A percentile compares a stretch with the other conserved stretches of the same genome.
Evolutionary conservation across 2,113 vertebrate genomes (phyloP).

Genomic region (Cygnus buccinator): DNA sequence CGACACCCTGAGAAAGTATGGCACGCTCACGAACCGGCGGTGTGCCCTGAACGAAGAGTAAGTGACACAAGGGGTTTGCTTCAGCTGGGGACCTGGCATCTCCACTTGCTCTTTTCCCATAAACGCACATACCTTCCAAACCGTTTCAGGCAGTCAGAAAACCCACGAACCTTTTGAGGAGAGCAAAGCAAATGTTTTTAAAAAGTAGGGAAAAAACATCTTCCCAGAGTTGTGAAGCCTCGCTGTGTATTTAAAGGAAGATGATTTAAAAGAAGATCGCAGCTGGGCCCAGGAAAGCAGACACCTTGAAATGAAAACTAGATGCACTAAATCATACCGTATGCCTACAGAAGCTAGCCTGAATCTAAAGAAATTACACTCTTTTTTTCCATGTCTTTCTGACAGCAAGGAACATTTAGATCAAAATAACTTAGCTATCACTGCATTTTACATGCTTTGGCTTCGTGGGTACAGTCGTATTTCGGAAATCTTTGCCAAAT

Average conservation of each 20-base stretch:
- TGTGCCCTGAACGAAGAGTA: slow-evolving; percentile 97
- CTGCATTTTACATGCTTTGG: neutral
- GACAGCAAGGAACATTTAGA: neutral
- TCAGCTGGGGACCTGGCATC: neutral
- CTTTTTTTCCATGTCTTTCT: neutral
- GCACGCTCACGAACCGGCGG: slow-evolving; percentile 90
- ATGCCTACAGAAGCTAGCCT: neutral
- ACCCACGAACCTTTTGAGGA: neutral
- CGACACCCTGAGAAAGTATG: slow-evolving; percentile 86
- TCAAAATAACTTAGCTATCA: neutral
- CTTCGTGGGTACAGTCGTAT: neutral
- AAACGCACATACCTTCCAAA: neutral
- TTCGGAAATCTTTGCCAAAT: neutral
- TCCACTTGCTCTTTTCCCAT: fast-evolving
- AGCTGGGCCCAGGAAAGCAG: neutral
- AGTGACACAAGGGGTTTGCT: slow-evolving; percentile 61
- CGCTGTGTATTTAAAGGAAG: neutral
- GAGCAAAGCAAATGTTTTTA: neutral
- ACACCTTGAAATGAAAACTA: neutral
- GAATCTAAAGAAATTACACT: neutral
- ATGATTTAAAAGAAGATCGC: neutral
- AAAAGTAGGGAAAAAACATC: neutral
- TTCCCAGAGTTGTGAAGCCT: neutral
- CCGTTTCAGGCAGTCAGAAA: neutral
- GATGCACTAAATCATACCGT: neutral